Base-by-base conservation (phyloP, 2,113 vertebrate species). In the Albula glossodonta region DNA sequence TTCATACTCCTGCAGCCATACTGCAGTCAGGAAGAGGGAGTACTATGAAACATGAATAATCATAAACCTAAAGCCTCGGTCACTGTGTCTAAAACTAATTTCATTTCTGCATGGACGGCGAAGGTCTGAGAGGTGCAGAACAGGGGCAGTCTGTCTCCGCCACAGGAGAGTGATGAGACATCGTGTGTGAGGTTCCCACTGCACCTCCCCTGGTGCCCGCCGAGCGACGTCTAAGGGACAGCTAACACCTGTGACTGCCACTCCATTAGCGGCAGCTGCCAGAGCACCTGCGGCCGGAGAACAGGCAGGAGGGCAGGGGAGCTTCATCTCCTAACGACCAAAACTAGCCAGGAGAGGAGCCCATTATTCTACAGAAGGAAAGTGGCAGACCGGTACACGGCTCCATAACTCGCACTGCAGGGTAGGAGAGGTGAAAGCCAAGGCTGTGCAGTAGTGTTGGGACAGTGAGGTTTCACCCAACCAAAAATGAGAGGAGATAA, bases 241-340 rank as follows among this genome's bases (percentile, higher is more conserved):
- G 79, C 85, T 50, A 51, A 92, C 94, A 95, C 95, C 94, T 95
- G 95, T 88, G 91, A 88, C 56, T 83, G 90, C 93, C 94, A 93
- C 90, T 95, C 93, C 83, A 83, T 81, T 84, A 78, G 85, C 86
- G 92, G 91, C 95, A 95, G 93, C 93, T 94, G 93, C 90, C 87
- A 52, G 78, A 41, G 53, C 0, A 51, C 22, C 41, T 53, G 49
- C 41, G 51, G 52, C 9, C 4, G 51, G 83, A 56, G 74, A 41
- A 41, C 70, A 41, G 63, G 57, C 10, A 25, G 57, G 51, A 15
- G 82, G 82, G 70, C 25, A 31, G 31, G 31, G 1, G 31, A 41
- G 31, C 31, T 41, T 41, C 31, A 41, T 41, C 31, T 41, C 31
- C 60, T 63, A 2, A 63, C 60, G 4, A 63, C 57, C 57, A 2